A percentile compares a stretch with the other conserved stretches of the same genome.
Conservation (phyloP, 92 coral and sea anemone species). For the Umimayanthus chanpuru region DNA sequence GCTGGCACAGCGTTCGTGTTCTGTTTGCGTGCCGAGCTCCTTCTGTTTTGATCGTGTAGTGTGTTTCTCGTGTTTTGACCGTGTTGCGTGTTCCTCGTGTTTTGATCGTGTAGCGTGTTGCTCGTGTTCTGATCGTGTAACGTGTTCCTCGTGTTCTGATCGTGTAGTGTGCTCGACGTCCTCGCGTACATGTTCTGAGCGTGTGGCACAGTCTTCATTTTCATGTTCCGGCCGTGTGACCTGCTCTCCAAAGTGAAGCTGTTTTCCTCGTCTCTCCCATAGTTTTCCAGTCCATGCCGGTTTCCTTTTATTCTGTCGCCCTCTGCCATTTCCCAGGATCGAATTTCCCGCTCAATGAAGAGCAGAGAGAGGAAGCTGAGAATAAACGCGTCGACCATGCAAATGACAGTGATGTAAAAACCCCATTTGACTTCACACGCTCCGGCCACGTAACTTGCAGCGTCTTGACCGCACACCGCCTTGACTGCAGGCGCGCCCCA, state of each 20-base stretch:
- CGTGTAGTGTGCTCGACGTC: not conserved
- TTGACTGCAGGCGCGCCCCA: slow-evolving; percentile 79
- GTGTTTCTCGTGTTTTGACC: not conserved
- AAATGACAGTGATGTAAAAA: slow-evolving; percentile 82
- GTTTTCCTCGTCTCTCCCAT: slow-evolving; percentile 14
- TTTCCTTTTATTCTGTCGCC: not conserved
- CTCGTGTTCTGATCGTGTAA: not conserved
- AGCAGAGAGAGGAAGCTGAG: slow-evolving; percentile 79
- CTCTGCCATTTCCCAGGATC: slow-evolving; percentile 43
- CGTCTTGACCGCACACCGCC: slow-evolving; percentile 77
- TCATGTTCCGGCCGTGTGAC: not conserved
- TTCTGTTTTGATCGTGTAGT: too few relatives aligned
- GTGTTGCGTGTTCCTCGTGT: not conserved
- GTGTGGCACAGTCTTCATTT: not conserved
- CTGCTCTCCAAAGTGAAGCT: not conserved
- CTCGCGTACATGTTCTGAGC: not conserved
- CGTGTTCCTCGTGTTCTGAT: not conserved
- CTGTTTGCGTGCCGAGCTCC: not conserved
- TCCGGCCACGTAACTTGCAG: slow-evolving; percentile 78
- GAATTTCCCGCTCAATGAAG: slow-evolving; percentile 82
- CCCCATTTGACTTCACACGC: slow-evolving; percentile 92
- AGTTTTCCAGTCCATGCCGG: not conserved
- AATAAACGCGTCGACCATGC: slow-evolving; percentile 88
- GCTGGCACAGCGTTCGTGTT: not conserved
- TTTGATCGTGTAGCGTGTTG: not conserved